Evolutionary conservation across 1,140 invertebrate genomes (phyloP), one percentile per base, ranked within the genome.

Genomic region (Pissodes strobi): DNA sequence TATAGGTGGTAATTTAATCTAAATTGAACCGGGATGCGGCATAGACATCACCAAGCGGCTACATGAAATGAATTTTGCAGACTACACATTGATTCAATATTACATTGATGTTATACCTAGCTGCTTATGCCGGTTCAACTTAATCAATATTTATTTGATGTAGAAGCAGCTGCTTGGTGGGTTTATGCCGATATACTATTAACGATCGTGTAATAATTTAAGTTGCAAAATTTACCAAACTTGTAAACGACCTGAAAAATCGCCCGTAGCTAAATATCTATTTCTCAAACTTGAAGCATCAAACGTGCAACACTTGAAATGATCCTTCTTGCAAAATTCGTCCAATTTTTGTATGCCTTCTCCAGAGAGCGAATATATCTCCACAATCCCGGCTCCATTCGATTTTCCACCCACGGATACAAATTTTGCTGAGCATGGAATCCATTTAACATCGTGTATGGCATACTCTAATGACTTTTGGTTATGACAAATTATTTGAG

Each of bases 261-360:
- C 92, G 8, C 95, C 95, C 39, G 93, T 93, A 1, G 95, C 93
- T 53, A 98, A 82, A 78, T 89, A 85, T 61, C 93, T 83, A 71
- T 90, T 86, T 64, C 89, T 84, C 22, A 92, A 77, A 68, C 82
- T 88, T 2, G 92, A 91, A 0, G 94, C 92, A 61, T 91, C 93
- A 80, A 98, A 97, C 8, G 93, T 95, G 17, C 90, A 90, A 81
- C 94, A 97, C 82, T 96, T 97, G 60, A 97, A 88, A n/a, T 92
- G 85, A 69, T 87, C 87, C 39, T 88, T 83, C 71, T 90, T 89
- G 69, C 90, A 88, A 65, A 90, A 85, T 78, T 90, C 84, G 72
- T 88, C 88, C 1, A 94, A 70, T 51, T 90, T 85, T 51, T 86
- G 86, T 10, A 91, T 72, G 72, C 92, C 86, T 12, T 87, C 87